Evolutionary conservation across 1,140 invertebrate species (phyloP).

Genomic region (Macrocentrus cingulum): DNA sequence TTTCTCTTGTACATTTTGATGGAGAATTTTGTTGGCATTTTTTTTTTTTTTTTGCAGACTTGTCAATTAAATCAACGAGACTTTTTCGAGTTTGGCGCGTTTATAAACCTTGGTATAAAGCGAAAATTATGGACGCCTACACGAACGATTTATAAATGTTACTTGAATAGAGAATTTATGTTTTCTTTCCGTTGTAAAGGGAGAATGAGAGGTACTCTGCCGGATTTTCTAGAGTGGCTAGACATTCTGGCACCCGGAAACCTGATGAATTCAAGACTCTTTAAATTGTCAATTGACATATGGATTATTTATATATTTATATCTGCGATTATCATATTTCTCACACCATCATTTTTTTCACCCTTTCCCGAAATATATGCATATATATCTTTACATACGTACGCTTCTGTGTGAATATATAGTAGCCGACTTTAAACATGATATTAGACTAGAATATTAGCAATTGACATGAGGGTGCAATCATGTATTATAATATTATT

Average conservation of each 20-base stretch:
- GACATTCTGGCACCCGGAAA: constrained; percentile 29
- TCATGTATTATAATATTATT: no score
- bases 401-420: no score
- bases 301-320: constrained; percentile 3
- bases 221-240: constrained; percentile 3
- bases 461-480: no score
- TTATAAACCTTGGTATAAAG: no score
- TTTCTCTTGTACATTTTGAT: not conserved
- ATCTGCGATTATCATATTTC: not conserved
- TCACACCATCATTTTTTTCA: not conserved
- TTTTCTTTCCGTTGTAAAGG: constrained; percentile 23
- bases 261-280: constrained; percentile 23
- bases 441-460: no score
- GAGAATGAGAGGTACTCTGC: not conserved
- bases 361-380: not conserved
- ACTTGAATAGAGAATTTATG: constrained; percentile 22
- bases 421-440: no score
- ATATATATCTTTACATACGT: no score
- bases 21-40: not conserved
- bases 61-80: not conserved
- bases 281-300: constrained; percentile 18
- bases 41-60: no score
- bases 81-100: no score
- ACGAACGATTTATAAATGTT: constrained; percentile 22
- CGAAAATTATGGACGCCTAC: not conserved